Evolutionary conservation across 1,140 invertebrate genomes (phyloP), one percentile per base, ranked within the genome.

Genomic region (Lasaia peninsularis): DNA sequence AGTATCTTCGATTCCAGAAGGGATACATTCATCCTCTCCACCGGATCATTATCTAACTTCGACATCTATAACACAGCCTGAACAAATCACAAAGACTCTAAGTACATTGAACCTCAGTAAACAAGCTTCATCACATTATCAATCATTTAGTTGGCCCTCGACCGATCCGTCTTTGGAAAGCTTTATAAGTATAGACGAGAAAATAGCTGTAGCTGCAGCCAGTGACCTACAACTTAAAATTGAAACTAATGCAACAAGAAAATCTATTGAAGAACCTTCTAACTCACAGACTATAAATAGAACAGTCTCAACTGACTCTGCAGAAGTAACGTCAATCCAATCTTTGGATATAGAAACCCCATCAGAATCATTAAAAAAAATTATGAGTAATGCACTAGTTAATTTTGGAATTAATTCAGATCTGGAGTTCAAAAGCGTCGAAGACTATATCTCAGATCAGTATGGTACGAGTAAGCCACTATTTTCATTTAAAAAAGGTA

Each of bases 401-500:
- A 48, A 48, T 20, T 48, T 48, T 11, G n/a, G 20, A n/a, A 20
- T 48, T 1, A 20, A 21, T 48, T 48, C 40, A 5, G 16, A 48
- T 5, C 11, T 28, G 2, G 56, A 57, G 24, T 28, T 64, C 33
- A 56, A 66, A 62, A 71, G 63, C 8, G 62, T 69, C n/a, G 72
- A 74, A 34, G 67, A 71, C 34, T 71, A 69, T 53, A 67, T 66
- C 14, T 33, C 52, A 34, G 48, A 65, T 48, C 49, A 60, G 21
- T 35, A 59, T 21, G 24, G 50, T 35, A 48, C 9, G 7, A 52
- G 14, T 12, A 35, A 18, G 10, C 24, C 33, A 6, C 9, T 10
- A 1, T n/a, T 48, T 48, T 2, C 40, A 5, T 48, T 10, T 9
- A 20, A 20, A 1, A 48, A 48, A 21, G 6, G 1, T 5, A 48